Percentiles rank a stretch among this genome's conserved stretches.
Evolutionary conservation across 2,113 vertebrate genomes (phyloP).

Genomic region (Piaya cayana): DNA sequence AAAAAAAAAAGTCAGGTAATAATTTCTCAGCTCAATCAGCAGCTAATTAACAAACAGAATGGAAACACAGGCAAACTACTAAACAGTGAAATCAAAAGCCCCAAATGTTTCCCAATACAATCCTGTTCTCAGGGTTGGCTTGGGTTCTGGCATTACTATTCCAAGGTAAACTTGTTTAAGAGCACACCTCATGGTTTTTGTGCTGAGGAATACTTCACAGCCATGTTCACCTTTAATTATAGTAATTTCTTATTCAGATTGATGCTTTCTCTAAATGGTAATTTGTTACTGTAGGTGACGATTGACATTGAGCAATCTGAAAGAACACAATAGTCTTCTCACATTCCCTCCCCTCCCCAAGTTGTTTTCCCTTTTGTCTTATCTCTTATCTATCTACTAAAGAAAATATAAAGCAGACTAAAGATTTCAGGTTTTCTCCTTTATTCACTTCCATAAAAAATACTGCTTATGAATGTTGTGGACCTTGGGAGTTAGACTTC

Average conservation of each 20-base stretch:
- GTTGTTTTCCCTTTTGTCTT: background rate
- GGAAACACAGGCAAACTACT: background rate
- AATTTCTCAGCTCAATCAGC: background rate
- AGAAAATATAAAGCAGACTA: background rate
- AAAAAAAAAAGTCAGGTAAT: background rate
- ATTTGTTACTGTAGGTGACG: background rate
- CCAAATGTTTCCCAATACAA: background rate
- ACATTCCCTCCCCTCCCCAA: background rate
- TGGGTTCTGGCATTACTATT: background rate
- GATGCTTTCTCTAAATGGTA: background rate
- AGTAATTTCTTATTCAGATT: constrained; percentile 19
- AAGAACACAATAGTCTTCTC: background rate
- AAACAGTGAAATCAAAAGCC: background rate
- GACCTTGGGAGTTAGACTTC: background rate
- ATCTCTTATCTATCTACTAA: background rate
- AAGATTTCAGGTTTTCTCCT: background rate
- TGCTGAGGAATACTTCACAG: background rate
- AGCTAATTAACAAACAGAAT: background rate
- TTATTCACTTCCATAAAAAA: background rate
- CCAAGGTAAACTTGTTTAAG: background rate
- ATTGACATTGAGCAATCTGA: background rate
- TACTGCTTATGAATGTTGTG: background rate
- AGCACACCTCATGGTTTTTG: background rate
- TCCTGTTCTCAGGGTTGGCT: background rate
- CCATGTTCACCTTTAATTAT: background rate